A percentile compares a stretch with the other conserved stretches of the same genome.
phyloP scores from a whole-genome alignment of 2,888 invertebrate species.

The Heliconius ethilla region DNA sequence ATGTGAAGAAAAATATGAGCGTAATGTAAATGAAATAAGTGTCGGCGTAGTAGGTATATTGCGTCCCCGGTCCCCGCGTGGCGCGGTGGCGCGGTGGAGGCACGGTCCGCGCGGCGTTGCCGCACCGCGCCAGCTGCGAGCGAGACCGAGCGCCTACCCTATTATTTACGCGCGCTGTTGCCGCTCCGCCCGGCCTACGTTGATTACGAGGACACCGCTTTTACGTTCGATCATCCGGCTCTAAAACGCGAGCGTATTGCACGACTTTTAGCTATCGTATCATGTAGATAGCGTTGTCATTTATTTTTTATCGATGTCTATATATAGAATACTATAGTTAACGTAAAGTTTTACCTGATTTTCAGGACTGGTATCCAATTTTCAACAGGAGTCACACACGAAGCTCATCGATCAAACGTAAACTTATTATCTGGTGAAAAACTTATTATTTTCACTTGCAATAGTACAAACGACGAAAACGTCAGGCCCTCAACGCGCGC shows the following conservation, averaged over 20 bases:
- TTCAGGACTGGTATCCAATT: constrained; percentile 43
- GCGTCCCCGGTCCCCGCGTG: constrained; percentile 66
- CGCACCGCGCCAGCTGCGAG: constrained; percentile 80
- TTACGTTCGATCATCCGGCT: constrained; percentile 79
- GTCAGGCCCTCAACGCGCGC: constrained; percentile 70
- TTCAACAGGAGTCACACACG: constrained; percentile 41
- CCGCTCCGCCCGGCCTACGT: constrained; percentile 78
- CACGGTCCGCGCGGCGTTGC: constrained; percentile 70
- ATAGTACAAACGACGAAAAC: constrained; percentile 67
- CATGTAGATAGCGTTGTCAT: constrained; percentile 25
- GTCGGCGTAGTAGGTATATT: constrained; percentile 73
- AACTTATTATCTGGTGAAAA: constrained; percentile 33
- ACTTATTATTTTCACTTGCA: constrained; percentile 54
- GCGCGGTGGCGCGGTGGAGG: constrained; percentile 60
- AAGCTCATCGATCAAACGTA: constrained; percentile 41
- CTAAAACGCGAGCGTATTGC: constrained; percentile 60
- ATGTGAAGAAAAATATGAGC: constrained; percentile 32
- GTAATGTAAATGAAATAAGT: constrained; percentile 40
- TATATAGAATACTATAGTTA: constrained; percentile 30
- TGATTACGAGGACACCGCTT: constrained; percentile 82
- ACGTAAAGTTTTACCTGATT: constrained; percentile 55
- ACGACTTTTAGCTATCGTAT: constrained; percentile 47
- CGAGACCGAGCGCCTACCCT: constrained; percentile 81
- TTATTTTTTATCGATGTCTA: constrained; percentile 24
- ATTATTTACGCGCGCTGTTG: constrained; percentile 82